Percentiles rank a stretch among this genome's conserved stretches.
phyloP scores from a whole-genome alignment of 2,797 vertebrate genomes.

The Molossus alvarezi region DNA sequence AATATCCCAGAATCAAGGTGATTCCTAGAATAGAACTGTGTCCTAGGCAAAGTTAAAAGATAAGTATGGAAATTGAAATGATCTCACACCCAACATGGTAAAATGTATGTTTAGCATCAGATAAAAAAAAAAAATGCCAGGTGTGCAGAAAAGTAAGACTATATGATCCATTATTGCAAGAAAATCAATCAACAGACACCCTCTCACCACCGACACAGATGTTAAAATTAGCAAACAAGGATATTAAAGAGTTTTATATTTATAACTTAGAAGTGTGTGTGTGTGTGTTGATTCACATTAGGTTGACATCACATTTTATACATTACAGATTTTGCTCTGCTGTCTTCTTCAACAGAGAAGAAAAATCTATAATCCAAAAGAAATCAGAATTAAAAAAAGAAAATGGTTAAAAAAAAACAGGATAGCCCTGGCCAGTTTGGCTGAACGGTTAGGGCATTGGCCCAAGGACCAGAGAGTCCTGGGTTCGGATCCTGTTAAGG shows the following conservation, averaged over 20 bases:
- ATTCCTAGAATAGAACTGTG: neutral
- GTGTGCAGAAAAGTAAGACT: neutral
- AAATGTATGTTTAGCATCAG: neutral
- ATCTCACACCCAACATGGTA: neutral
- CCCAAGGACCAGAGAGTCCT: no score
- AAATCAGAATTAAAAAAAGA: neutral
- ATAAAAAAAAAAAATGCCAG: neutral
- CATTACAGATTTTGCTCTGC: no score
- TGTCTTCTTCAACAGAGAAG: neutral
- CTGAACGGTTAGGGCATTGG: no score
- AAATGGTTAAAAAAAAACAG: neutral
- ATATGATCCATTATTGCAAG: neutral
- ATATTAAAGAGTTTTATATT: neutral
- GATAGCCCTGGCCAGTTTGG: no score
- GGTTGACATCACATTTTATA: no score
- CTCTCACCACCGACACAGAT: neutral
- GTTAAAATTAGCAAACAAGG: neutral
- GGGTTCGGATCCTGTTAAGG: no score
- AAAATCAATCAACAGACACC: neutral
- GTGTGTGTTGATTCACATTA: no score
- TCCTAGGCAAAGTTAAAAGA: neutral
- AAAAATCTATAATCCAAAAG: neutral
- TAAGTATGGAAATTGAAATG: neutral
- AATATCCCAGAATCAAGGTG: neutral
- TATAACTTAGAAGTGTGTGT: neutral